Evolutionary conservation across 2,888 invertebrate genomes (phyloP), one percentile per base, ranked within the genome.

Genomic region (Amphipoea oculea): DNA sequence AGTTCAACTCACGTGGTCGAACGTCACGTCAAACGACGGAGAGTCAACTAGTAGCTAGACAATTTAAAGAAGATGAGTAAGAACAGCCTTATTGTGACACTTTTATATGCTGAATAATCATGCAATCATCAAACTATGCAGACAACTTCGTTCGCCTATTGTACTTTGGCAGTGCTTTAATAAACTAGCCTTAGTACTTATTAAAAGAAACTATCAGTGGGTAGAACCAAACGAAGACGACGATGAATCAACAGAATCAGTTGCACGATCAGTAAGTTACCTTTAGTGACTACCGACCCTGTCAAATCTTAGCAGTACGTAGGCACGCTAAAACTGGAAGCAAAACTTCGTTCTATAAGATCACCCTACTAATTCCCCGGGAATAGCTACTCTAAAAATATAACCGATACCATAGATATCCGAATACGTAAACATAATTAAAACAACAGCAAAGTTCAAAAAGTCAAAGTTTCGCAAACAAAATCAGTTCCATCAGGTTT

Each of bases 401-500:
- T 77, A 48, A 65, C 65, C 7, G 62, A 69, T 77, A 29, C 29
- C 29, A 29, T 29, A 29, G 29, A 29, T 29, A 29, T 29, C 29
- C 29, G 29, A 29, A 29, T 29, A 85, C n/a, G 29, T 65, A 71
- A 86, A 80, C 72, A 70, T 83, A 86, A 86, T 88, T 83, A 83
- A 74, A 83, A 76, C 74, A 76, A 70, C 62, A 57, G 12, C 65
- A 76, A 73, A 79, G 69, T 75, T 71, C 40, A 76, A 71, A 76
- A 86, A 78, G 66, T 73, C 65, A 78, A 73, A 86, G 83, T 83
- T 86, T 23, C 36, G 5, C 65, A 42, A 79, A 86, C 86, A 79
- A 86, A 86, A 83, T 71, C 60, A 57, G 73, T 83, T 79, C 54
- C 60, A 83, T 73, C 71, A 72, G 83, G 76, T 86, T 36, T 9